Evolutionary conservation across 2,113 vertebrate species (phyloP), one percentile per base, ranked within the genome.

Genomic region (Corvus moneduloides): DNA sequence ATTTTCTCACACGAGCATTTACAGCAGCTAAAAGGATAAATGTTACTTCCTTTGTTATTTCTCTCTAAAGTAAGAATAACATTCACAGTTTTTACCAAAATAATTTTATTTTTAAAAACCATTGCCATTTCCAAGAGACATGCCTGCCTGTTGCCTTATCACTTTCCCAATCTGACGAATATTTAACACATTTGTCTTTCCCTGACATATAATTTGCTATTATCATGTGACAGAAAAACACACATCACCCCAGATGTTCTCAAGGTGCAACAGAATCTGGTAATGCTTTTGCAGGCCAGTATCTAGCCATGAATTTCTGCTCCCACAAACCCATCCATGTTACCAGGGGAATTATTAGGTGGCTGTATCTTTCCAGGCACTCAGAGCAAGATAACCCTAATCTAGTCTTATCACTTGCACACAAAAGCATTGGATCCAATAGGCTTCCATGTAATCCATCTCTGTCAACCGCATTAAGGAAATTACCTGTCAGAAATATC

Each of bases 401-500:
- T 98, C 98, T 97, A 97, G 97, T 96, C 97, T 98, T 98, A 98
- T 98, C 97, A 96, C 97, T 97, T 87, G 90, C 98, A 98, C 96
- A 98, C 97, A 98, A 98, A 98, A 98, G 98, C 96, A 84, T 23
- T 62, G 96, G 95, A 96, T 98, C 98, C 98, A 98, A 96, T 96
- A 97, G 97, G 92, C 93, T 97, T 91, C 96, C 91, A 73, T 97
- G 97, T 97, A 98, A 98, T 99, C 98, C 97, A 98, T 99, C 98
- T 98, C 98, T 99, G 98, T 98, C 99, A 98, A 88, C 96, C 32
- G 97, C 98, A 98, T 98, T 98, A 98, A 98, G 98, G 98, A 99
- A 98, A 99, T 99, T 98, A 98, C 98, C 98, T 98, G 98, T 98
- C 98, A 99, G 94, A 98, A 98, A 96, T 96, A 98, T 98, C 98